These are phyloP conservation scores for Smutsia temminckii DNA, from an alignment of 2,797 vertebrate genomes.

Conservation along the genomic window DNA sequence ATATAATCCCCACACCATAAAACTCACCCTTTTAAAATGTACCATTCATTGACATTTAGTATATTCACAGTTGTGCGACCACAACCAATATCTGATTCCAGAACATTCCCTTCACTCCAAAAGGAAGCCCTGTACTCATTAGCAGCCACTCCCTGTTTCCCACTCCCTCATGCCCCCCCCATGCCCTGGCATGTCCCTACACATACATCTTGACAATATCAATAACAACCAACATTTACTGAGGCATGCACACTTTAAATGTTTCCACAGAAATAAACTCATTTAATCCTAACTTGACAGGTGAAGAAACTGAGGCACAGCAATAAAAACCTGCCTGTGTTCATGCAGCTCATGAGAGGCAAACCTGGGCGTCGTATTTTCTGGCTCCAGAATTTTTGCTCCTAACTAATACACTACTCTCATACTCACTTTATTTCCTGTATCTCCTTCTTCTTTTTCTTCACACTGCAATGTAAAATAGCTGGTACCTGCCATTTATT, in stretches of 20 bases:
- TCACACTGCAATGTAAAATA: neutral
- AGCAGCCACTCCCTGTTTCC: no score
- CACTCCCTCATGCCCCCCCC: no score
- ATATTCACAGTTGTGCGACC: no score
- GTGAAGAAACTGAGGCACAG: neutral
- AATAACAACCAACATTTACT: neutral
- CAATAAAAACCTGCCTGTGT: neutral
- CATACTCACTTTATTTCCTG: neutral
- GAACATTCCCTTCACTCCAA: neutral
- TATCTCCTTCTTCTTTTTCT: neutral
- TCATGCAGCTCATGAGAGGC: neutral
- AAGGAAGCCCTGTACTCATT: neutral
- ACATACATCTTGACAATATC: no score
- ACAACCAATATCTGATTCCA: neutral
- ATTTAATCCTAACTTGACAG: neutral
- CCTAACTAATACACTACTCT: accelerated
- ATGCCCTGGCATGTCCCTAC: accelerated
- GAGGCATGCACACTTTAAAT: neutral
- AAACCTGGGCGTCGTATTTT: accelerated
- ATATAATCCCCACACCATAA: neutral
- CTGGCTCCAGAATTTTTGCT: neutral
- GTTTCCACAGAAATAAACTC: neutral
- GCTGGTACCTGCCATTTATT: neutral
- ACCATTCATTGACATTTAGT: neutral
- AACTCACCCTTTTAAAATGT: neutral